Base-by-base conservation (phyloP, 2,113 vertebrate genomes). In the Dicaeum eximium region DNA sequence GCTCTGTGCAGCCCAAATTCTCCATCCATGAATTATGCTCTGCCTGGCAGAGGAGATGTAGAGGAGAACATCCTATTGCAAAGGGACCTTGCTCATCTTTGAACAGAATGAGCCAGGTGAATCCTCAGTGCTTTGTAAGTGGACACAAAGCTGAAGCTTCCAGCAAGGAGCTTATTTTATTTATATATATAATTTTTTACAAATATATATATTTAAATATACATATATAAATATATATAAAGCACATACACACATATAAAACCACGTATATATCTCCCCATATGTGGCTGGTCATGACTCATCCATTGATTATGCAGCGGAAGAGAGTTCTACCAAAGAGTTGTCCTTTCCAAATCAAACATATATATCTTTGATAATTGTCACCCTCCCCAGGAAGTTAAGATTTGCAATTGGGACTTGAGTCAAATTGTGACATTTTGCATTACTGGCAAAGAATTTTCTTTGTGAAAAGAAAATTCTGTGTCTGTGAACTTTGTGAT, bases 281-380 rank as follows among this genome's bases (percentile, higher is more conserved):
- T 93, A 80, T 93, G 91, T 0, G 1, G 47, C 80, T 90, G 51
- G 88, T n/a, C 47, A 4, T 96, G 96, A 97, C 86, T 96, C 95
- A 97, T 87, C 73, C 35, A 94, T 96, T 54, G 95, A 91, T 93
- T 91, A 62, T 90, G 42, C 84, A 95, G 81, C 3, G 3, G 90
- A 95, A 97, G 90, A 79, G 81, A 60, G 56, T 80, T 72, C 70
- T 51, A 88, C 81, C 92, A 28, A 56, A 65, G 85, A 94, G 58
- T 2, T 96, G 92, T 91, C 91, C 94, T 96, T 97, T 97, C 92
- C 92, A 90, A 94, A 94, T 90, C 93, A 83, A 87, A 92, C 87
- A 78, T 40, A 64, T 57, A 57, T 83, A 83, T 93, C 90, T 94
- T 51, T 18, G 79, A 88, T 95, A 94, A 95, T 96, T 92, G 93